Evolutionary conservation across 2,888 invertebrate genomes (phyloP), one percentile per base, ranked within the genome.

Genomic region (Phytoseiulus persimilis): DNA sequence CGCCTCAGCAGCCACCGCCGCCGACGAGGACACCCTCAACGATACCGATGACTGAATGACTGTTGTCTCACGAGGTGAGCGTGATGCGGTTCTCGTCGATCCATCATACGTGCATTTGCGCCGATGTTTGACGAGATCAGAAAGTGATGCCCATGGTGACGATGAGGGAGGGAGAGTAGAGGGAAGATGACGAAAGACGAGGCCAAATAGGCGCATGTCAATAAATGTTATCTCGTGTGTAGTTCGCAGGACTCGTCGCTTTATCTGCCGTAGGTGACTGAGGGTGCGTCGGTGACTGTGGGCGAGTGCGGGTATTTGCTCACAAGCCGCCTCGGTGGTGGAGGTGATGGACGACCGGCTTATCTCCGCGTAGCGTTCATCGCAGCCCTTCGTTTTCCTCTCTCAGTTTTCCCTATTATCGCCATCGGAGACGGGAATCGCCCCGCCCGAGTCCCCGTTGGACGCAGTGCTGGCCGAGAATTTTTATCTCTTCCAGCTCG

Each of bases 31-130:
- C n/a, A n/a, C n/a, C n/a, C n/a, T n/a, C 65, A 65, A 65, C 65
- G 65, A 65, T 65, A 65, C 65, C 65, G 65, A 65, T 18, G 65
- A 65, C 9, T 65, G 65, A 65, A 65, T 65, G 14, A 65, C 65
- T 65, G 65, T 65, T 65, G 65, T 65, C 65, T 65, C 28, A 65
- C 65, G 65, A 65, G 65, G 65, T 65, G 65, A 65, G 65, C 65
- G 65, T 65, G 65, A 65, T 65, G 65, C 65, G 65, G 23, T 65
- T 23, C 65, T 3, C 65, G 65, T 23, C 23, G 65, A 65, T 65
- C 65, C 65, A 65, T 65, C 65, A 65, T 65, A 65, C 65, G 65
- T 65, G 65, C 65, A 65, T 65, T 65, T 65, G 65, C 65, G 65
- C 65, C 65, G 18, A 23, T 65, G 65, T 65, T 65, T 65, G 65